Conservation (phyloP, 2,113 vertebrate species). For the Thinocorus orbignyianus region DNA sequence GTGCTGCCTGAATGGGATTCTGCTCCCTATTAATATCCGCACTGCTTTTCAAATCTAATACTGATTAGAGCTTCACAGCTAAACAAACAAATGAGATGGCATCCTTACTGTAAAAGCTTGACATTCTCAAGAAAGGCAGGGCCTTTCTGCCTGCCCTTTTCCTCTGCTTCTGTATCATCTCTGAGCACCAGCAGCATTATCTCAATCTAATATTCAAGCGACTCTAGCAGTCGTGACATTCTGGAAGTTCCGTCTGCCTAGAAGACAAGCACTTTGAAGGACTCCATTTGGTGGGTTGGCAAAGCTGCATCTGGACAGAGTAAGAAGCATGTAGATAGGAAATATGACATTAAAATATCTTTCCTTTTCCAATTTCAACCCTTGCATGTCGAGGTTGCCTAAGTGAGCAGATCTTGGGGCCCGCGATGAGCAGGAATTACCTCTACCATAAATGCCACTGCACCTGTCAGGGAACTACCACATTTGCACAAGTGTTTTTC, state of each 20-base stretch:
- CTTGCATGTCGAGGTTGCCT: background rate
- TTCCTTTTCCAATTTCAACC: background rate
- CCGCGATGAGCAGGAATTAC: background rate
- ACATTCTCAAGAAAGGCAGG: background rate
- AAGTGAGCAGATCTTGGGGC: fast-evolving
- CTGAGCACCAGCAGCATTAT: background rate
- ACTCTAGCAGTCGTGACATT: background rate
- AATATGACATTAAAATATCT: background rate
- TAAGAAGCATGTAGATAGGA: background rate
- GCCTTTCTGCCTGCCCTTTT: background rate
- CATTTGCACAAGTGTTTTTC: background rate
- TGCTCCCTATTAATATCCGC: background rate
- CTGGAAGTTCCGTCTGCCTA: background rate
- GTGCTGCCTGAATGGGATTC: background rate
- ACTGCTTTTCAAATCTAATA: background rate
- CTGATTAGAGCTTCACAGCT: background rate
- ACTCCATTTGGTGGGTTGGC: background rate
- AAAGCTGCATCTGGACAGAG: background rate
- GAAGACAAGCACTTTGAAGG: background rate
- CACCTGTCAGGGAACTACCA: background rate
- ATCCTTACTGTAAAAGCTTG: background rate
- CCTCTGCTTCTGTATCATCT: background rate
- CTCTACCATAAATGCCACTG: background rate
- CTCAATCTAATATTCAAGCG: background rate
- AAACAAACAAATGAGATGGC: background rate